phyloP scores from a whole-genome alignment of 2,888 invertebrate species.

The Brachypterus glaber region DNA sequence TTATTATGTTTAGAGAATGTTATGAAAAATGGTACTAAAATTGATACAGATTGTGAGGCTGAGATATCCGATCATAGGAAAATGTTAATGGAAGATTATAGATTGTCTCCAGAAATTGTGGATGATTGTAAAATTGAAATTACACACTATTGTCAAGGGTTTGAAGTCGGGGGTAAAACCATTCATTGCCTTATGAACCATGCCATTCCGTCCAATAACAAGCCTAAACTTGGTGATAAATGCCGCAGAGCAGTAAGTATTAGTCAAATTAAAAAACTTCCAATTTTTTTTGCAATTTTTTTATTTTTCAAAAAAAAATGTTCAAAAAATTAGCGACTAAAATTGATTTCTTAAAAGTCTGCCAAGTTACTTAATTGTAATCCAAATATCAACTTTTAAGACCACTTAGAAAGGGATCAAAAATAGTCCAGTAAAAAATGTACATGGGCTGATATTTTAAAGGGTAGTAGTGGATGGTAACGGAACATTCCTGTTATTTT shows the following conservation, averaged over 20 bases:
- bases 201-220: conserved; percentile 26
- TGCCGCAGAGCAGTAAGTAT: conserved; percentile 64
- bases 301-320: too few species aligned
- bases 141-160: conserved; percentile 56
- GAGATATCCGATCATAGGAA: conserved; percentile 89
- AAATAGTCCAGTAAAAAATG: too few species aligned
- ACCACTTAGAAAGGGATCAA: too few species aligned
- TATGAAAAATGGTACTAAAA: conserved; percentile 57
- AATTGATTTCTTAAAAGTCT: too few species aligned
- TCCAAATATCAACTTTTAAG: too few species aligned
- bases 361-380: too few species aligned
- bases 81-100: conserved; percentile 87
- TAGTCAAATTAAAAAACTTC: conserved; percentile 1
- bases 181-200: conserved; percentile 74
- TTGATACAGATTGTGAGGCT: conserved; percentile 68
- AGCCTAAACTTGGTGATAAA: conserved; percentile 46
- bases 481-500: too few species aligned
- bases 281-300: background rate
- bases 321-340: too few species aligned
- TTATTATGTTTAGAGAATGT: conserved; percentile 84
- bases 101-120: conserved; percentile 87
- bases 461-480: too few species aligned
- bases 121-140: conserved; percentile 81
- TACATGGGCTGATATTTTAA: too few species aligned
- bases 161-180: conserved; percentile 76